Base-by-base conservation (phyloP, 2,888 invertebrate genomes). In the Acanthopleura granulata region DNA sequence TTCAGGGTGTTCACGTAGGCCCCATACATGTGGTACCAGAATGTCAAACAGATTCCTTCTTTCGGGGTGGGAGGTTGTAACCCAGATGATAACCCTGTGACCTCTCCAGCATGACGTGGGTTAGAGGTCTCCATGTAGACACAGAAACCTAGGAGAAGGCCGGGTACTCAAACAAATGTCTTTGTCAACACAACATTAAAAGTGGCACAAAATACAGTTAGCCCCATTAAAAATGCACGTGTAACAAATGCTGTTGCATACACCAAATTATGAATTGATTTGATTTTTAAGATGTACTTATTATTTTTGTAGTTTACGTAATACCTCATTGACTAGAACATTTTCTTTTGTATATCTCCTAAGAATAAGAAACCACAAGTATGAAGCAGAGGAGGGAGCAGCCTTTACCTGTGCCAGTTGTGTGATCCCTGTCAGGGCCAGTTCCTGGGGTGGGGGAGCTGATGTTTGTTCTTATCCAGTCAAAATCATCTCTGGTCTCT, bases 61-160 rank as follows among this genome's bases (percentile, higher is more conserved):
- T 71, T 62, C 30, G 79, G 80, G 4, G 83, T 74, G 61, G 81
- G 78, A n/a, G 73, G 73, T 73, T 81, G 83, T 51, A 73, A 72
- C 9, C 84, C 84, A 66, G 84, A 83, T 27, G 80, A 77, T n/a
- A 87, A 78, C 30, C 92, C 88, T 0, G 93, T 93, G 30, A 89
- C 89, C 83, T 93, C 93, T 0, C 93, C 93, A 4, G 92, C 92
- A 76, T 91, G 83, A 66, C 93, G 89, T 0, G 93, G 93, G 79
- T 92, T 92, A 3, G 92, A 85, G 4, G 84, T 78, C 74, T 86
- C 86, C 30, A 86, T 84, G 77, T 84, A 86, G 40, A 87, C 77
- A 78, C 86, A 88, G 76, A 84, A 84, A 29, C 88, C 87, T 86
- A 40, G 40, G 40, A 40, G 40, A 40, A 9, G 9, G 40, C 40